Conservation (phyloP, 2,888 invertebrate species). For the Orchesellides sinensis region DNA sequence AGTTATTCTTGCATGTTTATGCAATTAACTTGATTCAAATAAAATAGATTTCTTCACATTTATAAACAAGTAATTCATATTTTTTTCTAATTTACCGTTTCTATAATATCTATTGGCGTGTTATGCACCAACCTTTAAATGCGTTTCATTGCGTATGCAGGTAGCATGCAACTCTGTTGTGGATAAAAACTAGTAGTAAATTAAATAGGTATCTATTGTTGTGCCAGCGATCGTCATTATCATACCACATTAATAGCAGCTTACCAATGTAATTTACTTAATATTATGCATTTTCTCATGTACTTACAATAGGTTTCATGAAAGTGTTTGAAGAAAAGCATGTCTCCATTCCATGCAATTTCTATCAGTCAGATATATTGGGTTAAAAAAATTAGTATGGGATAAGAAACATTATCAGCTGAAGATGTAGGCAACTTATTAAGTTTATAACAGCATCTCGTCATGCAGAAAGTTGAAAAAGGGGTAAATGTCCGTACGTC, state of each 20-base stretch:
- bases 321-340: conserved; percentile 1
- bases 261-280: no score
- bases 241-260: no score
- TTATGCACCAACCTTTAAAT: not conserved
- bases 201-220: no score
- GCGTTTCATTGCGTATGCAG: not conserved
- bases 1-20: not conserved
- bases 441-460: conserved; percentile 16
- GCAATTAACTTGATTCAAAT: conserved; percentile 3
- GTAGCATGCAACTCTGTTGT: not conserved
- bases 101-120: conserved; percentile 11
- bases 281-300: conserved; percentile 44
- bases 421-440: conserved; percentile 1
- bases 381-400: not conserved
- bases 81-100: conserved; percentile 6
- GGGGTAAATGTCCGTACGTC: conserved; percentile 66
- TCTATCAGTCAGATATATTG: no score
- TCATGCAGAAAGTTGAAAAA: conserved; percentile 64
- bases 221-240: no score
- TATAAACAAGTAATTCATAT: no score
- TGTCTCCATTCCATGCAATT: no score
- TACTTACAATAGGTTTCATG: conserved; percentile 43
- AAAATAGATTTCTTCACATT: conserved; percentile 16
- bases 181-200: no score
- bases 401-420: not conserved